Base-by-base conservation (phyloP, 2,797 vertebrate species). In the Clarias platycephalus region DNA sequence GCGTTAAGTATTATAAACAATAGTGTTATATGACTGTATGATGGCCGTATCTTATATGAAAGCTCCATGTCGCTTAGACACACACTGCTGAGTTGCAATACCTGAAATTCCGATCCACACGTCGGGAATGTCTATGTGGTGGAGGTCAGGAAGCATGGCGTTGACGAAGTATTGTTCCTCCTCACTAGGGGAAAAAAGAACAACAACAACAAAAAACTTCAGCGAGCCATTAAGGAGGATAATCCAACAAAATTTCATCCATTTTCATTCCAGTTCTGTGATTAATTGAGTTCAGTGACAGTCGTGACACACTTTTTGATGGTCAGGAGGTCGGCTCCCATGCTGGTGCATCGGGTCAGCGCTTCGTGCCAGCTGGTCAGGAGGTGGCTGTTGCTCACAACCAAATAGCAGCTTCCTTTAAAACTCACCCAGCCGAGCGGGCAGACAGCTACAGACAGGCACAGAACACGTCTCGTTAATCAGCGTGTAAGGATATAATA, bases 81-180 rank as follows among this genome's bases (percentile, higher is more conserved):
- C 44, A 49, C 44, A 49, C 44, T 49, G 12, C 44, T 12, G 10
- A 44, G 37, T 2, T 18, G 28, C 34, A 58, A 16, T 84, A 95
- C 95, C 95, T 90, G 95, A 95, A 86, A 95, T 83, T 77, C 95
- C 95, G 5, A 95, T 94, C 95, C 95, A 95, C 74, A 95, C 88
- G 89, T 95, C 95, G 18, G 95, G 95, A 67, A 96, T 87, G 16
- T 93, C 92, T 37, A 89, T 88, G 2, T 92, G 91, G 87, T 95
- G 94, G 68, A 95, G 93, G 87, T 96, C 94, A 40, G 95, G 95
- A 40, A 96, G 93, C n/a, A 88, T 88, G 15, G 88, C 90, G 7
- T 95, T 95, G 10, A 96, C 93, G 86, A 90, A 95, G 89, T 83
- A 94, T 87, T 96, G 95, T 70, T 96, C 95, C 0, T 93, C 94